These are phyloP conservation scores for Cyclura pinguis DNA, from an alignment of 2,797 vertebrate genomes.

Conservation along the genomic window DNA sequence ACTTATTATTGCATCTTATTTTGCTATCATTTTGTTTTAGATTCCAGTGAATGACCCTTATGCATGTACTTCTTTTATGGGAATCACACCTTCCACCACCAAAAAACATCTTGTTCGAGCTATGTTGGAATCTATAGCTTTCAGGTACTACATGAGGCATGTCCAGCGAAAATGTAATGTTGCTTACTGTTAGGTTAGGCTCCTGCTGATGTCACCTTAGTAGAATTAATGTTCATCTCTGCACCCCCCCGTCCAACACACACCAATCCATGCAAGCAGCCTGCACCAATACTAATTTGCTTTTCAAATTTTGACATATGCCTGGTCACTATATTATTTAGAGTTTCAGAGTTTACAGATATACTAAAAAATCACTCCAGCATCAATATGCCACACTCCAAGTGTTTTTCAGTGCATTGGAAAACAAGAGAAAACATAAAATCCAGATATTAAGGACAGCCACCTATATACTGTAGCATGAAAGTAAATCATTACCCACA, in stretches of 20 bases:
- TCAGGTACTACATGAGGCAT: constrained; percentile 82
- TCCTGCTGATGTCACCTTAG: background rate
- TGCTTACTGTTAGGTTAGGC: background rate
- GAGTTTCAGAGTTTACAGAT: background rate
- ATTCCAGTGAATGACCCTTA: constrained; percentile 90
- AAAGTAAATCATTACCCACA: background rate
- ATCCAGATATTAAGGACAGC: background rate
- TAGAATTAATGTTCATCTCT: background rate
- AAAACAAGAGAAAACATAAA: background rate
- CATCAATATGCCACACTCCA: background rate
- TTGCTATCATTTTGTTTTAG: constrained; percentile 76
- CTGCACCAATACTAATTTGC: background rate
- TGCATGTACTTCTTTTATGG: constrained; percentile 93
- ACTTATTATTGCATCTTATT: constrained; percentile 35
- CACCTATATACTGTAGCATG: background rate
- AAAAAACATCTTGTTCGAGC: constrained; percentile 93
- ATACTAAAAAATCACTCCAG: background rate
- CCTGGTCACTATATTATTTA: background rate
- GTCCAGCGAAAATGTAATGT: background rate
- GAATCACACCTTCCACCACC: constrained; percentile 91
- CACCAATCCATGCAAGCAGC: background rate
- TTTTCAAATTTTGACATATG: background rate
- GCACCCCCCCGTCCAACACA: background rate
- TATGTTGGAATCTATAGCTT: constrained; percentile 93
- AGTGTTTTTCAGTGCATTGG: background rate